A percentile compares a stretch with the other conserved stretches of the same genome.
Conservation (phyloP, 2,113 vertebrate genomes). For the Onychostruthus taczanowskii region DNA sequence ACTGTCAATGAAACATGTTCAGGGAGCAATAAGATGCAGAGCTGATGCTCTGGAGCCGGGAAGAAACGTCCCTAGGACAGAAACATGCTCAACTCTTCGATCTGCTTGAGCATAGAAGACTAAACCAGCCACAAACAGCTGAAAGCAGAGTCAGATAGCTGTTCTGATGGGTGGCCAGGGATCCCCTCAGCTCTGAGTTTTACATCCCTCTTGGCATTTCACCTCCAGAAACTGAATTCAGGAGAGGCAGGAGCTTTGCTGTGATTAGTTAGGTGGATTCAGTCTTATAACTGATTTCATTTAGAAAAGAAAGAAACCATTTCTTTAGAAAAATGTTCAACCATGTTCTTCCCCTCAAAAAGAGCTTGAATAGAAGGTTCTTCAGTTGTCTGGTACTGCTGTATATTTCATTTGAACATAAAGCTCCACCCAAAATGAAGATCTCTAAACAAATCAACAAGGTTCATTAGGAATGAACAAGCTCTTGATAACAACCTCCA, state of each 20-base stretch:
- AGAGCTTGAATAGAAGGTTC: background rate
- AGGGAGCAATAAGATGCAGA: background rate
- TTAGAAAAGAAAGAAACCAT: background rate
- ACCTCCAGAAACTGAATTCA: background rate
- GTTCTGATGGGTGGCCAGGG: background rate
- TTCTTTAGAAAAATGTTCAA: background rate
- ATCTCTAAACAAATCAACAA: background rate
- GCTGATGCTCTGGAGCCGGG: background rate
- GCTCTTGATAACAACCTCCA: background rate
- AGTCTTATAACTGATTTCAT: background rate
- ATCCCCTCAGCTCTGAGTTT: background rate
- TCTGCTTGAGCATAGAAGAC: background rate
- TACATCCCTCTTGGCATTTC: background rate
- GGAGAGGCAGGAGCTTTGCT: background rate
- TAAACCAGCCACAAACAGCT: background rate
- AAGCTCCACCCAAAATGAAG: background rate
- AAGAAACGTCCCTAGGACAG: background rate
- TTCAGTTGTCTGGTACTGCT: background rate
- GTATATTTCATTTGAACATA: background rate
- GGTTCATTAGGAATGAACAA: background rate
- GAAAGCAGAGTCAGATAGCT: background rate
- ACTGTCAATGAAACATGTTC: background rate
- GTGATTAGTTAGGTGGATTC: background rate
- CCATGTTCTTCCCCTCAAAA: background rate
- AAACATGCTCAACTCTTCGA: background rate